Percentiles rank a stretch among this genome's conserved stretches.
These are phyloP conservation scores for Redunca redunca DNA, from an alignment of 2,113 vertebrate genomes.

Conservation along the genomic window DNA sequence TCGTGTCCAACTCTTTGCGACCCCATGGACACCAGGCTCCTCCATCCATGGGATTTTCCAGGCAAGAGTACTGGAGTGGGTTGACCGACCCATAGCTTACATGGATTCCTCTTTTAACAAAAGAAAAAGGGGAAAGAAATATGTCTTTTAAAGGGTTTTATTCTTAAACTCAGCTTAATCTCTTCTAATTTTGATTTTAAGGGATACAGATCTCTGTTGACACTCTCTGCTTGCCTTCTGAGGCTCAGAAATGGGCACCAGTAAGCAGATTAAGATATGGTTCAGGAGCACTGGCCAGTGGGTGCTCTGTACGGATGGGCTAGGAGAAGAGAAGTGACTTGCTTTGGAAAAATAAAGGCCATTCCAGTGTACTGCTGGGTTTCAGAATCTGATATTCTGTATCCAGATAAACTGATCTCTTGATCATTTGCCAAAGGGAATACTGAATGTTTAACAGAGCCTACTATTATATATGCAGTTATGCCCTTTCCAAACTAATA, in stretches of 20 bases:
- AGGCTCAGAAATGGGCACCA: not conserved
- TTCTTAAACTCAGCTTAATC: conserved; percentile 20
- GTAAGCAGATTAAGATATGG: not conserved
- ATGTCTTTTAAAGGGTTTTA: not conserved
- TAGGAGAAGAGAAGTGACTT: not conserved
- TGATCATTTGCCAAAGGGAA: not conserved
- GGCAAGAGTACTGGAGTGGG: no score
- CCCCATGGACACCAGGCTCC: no score
- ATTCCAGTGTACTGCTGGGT: not conserved
- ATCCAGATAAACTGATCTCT: not conserved
- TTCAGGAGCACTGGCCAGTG: not conserved
- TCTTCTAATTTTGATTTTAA: not conserved
- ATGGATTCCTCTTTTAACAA: not conserved
- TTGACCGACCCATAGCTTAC: not conserved
- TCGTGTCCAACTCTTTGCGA: no score
- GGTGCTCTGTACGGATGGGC: not conserved
- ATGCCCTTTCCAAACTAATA: not conserved
- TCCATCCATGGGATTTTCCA: no score
- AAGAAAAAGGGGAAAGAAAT: not conserved
- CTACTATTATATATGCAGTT: not conserved
- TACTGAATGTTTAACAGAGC: not conserved
- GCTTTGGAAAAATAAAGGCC: not conserved
- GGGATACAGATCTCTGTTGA: not conserved
- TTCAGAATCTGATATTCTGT: not conserved
- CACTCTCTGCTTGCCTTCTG: not conserved